Percentiles rank a stretch among this genome's conserved stretches.
Evolutionary conservation across 2,888 invertebrate genomes (phyloP).

Genomic region (Drosophila prolongata): DNA sequence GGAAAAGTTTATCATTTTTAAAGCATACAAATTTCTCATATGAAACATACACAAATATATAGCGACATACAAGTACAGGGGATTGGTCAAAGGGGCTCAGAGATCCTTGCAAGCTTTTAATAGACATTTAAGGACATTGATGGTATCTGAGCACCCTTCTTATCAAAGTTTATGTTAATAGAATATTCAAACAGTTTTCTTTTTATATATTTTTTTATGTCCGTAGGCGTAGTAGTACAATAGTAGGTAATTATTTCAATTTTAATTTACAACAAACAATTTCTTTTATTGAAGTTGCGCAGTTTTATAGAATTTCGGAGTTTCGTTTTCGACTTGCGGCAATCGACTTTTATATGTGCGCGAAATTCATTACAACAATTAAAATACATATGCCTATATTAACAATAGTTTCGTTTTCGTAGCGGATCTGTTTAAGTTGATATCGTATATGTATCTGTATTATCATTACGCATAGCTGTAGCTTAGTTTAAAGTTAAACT

Average conservation of each 20-base stretch:
- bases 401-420: conserved; percentile 35
- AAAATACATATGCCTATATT: conserved; percentile 42
- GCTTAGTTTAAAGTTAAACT: conserved; percentile 55
- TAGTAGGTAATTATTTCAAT: conserved; percentile 45
- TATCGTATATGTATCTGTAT: conserved; percentile 29
- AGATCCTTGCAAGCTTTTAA: conserved; percentile 9
- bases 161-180: conserved; percentile 26
- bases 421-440: conserved; percentile 27
- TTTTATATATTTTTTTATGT: conserved; percentile 32
- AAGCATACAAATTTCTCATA: conserved; percentile 65
- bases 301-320: conserved; percentile 22
- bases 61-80: conserved; percentile 54
- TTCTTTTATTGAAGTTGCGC: conserved; percentile 52
- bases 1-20: conserved; percentile 50
- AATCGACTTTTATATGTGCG: conserved; percentile 50
- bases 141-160: conserved; percentile 9
- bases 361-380: conserved; percentile 70
- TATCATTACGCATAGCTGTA: conserved; percentile 27
- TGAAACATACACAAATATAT: conserved; percentile 61
- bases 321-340: conserved; percentile 37
- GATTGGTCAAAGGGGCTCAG: conserved; percentile 28
- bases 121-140: not conserved
- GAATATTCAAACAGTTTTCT: conserved; percentile 15
- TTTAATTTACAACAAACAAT: conserved; percentile 73
- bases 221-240: conserved; percentile 39